Evolutionary conservation across 2,888 invertebrate species (phyloP).

Genomic region (Tuta absoluta): DNA sequence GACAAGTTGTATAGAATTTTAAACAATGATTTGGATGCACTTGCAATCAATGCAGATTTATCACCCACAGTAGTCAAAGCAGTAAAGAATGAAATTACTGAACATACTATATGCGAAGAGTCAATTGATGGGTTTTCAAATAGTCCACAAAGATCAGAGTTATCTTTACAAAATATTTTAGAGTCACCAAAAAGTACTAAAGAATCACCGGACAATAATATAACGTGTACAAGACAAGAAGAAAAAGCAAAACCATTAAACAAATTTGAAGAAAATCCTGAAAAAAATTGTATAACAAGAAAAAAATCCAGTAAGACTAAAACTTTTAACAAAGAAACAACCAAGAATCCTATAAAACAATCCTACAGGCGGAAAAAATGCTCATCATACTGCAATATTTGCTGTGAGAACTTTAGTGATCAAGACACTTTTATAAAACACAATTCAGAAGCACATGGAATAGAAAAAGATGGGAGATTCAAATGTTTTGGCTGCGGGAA

Average conservation of each 20-base stretch:
- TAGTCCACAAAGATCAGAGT: not conserved
- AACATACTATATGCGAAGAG: not conserved
- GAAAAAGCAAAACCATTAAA: too few species aligned
- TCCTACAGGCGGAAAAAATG: not conserved
- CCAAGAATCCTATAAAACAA: not conserved
- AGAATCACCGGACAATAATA: too few species aligned
- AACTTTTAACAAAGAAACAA: constrained; percentile 38
- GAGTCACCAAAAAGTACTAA: not conserved
- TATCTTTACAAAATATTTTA: not conserved
- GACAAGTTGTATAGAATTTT: constrained; percentile 50
- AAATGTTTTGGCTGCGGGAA: not conserved
- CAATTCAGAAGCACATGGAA: constrained; percentile 40
- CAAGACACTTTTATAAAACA: constrained; percentile 48
- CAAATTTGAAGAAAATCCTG: too few species aligned
- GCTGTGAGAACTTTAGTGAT: constrained; percentile 53
- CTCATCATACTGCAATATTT: constrained; percentile 58
- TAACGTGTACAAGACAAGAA: too few species aligned
- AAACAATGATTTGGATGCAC: constrained; percentile 28
- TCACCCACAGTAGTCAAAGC: not conserved
- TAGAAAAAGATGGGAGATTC: constrained; percentile 1
- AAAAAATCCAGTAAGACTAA: too few species aligned
- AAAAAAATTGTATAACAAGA: too few species aligned
- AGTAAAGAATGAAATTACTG: not conserved
- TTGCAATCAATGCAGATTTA: not conserved
- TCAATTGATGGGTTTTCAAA: not conserved